Conservation (phyloP, 2,113 vertebrate species). For the Trachemys scripta region DNA sequence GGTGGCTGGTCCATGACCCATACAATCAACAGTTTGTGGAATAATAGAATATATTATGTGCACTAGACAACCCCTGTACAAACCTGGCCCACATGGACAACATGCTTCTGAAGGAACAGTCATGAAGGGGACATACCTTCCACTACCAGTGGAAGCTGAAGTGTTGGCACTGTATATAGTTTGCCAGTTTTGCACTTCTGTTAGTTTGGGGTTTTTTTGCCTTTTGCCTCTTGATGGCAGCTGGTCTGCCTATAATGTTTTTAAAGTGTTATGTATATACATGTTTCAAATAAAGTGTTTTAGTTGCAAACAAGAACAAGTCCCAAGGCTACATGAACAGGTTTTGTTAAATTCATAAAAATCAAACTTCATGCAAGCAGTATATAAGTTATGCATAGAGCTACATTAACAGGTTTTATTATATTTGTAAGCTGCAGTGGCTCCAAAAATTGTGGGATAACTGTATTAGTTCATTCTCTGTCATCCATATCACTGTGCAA, state of each 20-base stretch:
- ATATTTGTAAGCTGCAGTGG: neutral
- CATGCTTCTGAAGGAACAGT: neutral
- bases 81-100: neutral
- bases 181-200: neutral
- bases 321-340: neutral
- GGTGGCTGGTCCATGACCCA: neutral
- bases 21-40: neutral
- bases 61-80: neutral
- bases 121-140: neutral
- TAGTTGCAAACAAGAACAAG: neutral
- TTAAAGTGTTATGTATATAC: neutral
- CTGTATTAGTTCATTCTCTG: neutral
- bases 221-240: neutral
- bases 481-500: neutral
- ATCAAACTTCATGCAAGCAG: neutral
- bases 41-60: neutral
- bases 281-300: neutral
- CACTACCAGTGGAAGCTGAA: neutral
- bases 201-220: neutral
- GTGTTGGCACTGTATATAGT: neutral
- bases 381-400: neutral
- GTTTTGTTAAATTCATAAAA: neutral
- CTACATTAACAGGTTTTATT: neutral
- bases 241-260: neutral
- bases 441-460: neutral